Conservation (phyloP, 1,140 invertebrate genomes). For the Oryzaephilus surinamensis region DNA sequence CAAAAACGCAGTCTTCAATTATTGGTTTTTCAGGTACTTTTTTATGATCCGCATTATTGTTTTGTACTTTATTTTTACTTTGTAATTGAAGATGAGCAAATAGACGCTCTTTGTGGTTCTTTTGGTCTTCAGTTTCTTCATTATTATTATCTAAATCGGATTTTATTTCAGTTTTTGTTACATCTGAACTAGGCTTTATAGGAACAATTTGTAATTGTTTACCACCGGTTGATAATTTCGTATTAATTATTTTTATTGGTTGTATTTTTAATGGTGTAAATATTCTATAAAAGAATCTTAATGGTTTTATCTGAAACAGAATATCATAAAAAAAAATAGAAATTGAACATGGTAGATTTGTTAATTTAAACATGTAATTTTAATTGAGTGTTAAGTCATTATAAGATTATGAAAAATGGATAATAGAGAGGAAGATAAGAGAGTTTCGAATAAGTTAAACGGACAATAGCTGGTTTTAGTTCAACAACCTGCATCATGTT, state of each 20-base stretch:
- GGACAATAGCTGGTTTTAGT: too few species aligned
- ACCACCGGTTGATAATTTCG: constrained; percentile 20
- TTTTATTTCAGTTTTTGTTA: constrained; percentile 11
- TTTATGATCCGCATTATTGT: constrained; percentile 3
- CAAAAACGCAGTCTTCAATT: constrained; percentile 27
- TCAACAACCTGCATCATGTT: too few species aligned
- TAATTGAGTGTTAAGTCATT: too few species aligned
- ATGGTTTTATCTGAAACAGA: constrained; percentile 45
- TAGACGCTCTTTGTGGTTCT: constrained; percentile 27
- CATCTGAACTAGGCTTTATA: constrained; percentile 3
- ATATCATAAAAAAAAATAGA: too few species aligned
- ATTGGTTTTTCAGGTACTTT: constrained; percentile 13
- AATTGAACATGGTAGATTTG: too few species aligned
- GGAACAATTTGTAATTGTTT: constrained; percentile 32
- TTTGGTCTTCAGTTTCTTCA: constrained; percentile 14
- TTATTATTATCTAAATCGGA: constrained; percentile 9
- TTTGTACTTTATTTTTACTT: constrained; percentile 24
- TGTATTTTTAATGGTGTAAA: constrained; percentile 32
- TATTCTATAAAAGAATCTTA: constrained; percentile 52
- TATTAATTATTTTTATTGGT: constrained; percentile 33
- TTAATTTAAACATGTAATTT: too few species aligned
- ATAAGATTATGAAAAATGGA: too few species aligned
- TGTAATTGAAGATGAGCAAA: constrained; percentile 29
- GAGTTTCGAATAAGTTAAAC: too few species aligned
- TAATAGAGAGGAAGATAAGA: too few species aligned